A percentile compares a stretch with the other conserved stretches of the same genome.
Conservation (phyloP, 2,888 invertebrate genomes). For the Muscina levida region DNA sequence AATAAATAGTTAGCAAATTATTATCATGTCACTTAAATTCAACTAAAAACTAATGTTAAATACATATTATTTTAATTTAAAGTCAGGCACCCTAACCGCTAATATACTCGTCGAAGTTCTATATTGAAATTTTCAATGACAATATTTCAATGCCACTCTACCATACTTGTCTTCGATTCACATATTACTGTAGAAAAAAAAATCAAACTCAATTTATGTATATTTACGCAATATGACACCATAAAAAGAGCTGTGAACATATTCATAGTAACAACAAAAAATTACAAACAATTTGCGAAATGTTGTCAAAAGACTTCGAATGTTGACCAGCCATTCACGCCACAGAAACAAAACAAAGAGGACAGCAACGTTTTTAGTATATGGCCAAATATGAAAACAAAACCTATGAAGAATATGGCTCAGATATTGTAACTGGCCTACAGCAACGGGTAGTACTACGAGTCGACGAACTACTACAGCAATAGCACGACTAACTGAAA, state of each 20-base stretch:
- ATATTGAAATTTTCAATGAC: too few relatives aligned
- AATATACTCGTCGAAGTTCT: too few relatives aligned
- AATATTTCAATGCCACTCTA: slow-evolving; percentile 6
- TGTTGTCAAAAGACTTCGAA: slow-evolving; percentile 45
- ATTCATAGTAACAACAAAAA: slow-evolving; percentile 29
- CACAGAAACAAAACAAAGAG: slow-evolving; percentile 64
- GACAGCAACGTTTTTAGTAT: slow-evolving; percentile 26
- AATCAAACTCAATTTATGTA: slow-evolving; percentile 22
- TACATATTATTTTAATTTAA: too few relatives aligned
- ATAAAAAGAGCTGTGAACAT: slow-evolving; percentile 38
- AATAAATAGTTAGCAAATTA: too few relatives aligned
- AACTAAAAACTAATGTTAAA: too few relatives aligned
- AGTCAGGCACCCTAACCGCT: too few relatives aligned
- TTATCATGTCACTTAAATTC: too few relatives aligned
- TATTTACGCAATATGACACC: slow-evolving; percentile 52
- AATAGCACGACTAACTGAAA: neutral
- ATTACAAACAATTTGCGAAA: slow-evolving; percentile 53
- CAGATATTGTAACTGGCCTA: neutral
- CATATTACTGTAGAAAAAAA: slow-evolving; percentile 3
- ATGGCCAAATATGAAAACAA: slow-evolving; percentile 42
- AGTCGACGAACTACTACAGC: too few relatives aligned
- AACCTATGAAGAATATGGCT: neutral
- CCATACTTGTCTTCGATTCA: neutral
- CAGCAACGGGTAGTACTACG: neutral
- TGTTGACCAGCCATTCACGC: slow-evolving; percentile 34